Evolutionary conservation across 2,797 vertebrate species (phyloP), one percentile per base, ranked within the genome.

Genomic region (Lutjanus argentimaculatus): DNA sequence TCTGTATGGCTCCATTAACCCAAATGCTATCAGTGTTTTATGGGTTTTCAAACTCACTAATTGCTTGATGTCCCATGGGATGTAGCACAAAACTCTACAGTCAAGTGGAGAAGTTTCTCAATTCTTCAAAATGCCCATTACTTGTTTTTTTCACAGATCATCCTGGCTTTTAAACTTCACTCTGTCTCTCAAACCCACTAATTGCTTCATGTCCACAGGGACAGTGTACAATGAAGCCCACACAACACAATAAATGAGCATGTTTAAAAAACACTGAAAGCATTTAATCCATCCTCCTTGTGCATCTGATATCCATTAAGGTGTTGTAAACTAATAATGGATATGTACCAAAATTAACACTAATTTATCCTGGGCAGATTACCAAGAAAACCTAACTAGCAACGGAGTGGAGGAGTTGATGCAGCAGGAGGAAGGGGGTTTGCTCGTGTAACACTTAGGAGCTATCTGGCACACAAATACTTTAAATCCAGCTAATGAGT

Each of bases 41-140:
- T 73, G 71, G 68, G 48, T 62, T 84, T 77, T 84, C 12, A 75
- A 78, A 75, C 58, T 82, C 66, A 17, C 72, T 87, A 87, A 91
- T 91, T 89, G 84, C 85, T 62, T 75, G 17, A 56, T 72, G 46
- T 70, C 84, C 68, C 16, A 0, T 49, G 79, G 79, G 86, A 79
- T 69, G 30, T 25, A 46, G 48, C 17, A 59, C 10, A 73, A 84
- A 86, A 78, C 64, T 75, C 48, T 75, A 17, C 9, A 11, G 49
- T 51, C 48, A 57, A 69, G 42, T 74, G 75, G 22, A 68, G 43
- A 77, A 58, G 53, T 56, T 76, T 75, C 69, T 66, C 57, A 74
- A 0, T 75, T 67, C 12, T 52, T 63, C 42, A 68, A 59, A 69
- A 49, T 77, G 43, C 52, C 49, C 42, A 22, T 55, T 11, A 4